These are phyloP conservation scores for Characodon lateralis DNA, from an alignment of 2,797 vertebrate genomes.

Conservation along the genomic window DNA sequence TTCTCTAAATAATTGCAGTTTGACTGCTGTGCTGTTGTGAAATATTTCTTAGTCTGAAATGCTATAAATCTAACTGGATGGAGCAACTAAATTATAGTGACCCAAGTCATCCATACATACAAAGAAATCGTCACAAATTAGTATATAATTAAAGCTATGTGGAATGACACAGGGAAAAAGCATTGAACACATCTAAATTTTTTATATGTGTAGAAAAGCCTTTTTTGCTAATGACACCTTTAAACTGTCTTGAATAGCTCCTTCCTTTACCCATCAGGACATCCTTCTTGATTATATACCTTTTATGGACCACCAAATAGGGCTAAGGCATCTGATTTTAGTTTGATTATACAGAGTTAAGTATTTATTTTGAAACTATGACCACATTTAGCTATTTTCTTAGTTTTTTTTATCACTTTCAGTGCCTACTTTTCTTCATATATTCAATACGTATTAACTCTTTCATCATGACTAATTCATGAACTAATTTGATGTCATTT, in stretches of 20 bases:
- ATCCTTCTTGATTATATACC: not conserved
- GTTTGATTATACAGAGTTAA: not conserved
- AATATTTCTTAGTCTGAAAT: not conserved
- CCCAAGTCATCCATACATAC: not conserved
- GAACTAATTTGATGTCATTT: not conserved
- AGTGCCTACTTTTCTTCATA: not conserved
- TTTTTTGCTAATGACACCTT: not conserved
- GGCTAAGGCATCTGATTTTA: not conserved
- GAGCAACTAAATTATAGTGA: not conserved
- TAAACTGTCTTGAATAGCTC: not conserved
- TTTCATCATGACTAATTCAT: not conserved
- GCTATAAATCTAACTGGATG: not conserved
- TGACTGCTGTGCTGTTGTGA: conserved; percentile 10
- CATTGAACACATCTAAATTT: not conserved
- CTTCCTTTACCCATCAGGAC: not conserved
- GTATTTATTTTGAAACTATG: not conserved
- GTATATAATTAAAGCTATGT: not conserved
- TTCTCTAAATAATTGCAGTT: conserved; percentile 12
- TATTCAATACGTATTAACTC: not conserved
- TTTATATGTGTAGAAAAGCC: not conserved
- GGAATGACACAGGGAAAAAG: not conserved
- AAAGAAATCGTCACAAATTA: not conserved
- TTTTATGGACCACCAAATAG: not conserved
- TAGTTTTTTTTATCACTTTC: not conserved
- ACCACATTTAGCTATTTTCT: not conserved